phyloP scores from a whole-genome alignment of 2,888 invertebrate genomes.

The Clostera curtula region DNA sequence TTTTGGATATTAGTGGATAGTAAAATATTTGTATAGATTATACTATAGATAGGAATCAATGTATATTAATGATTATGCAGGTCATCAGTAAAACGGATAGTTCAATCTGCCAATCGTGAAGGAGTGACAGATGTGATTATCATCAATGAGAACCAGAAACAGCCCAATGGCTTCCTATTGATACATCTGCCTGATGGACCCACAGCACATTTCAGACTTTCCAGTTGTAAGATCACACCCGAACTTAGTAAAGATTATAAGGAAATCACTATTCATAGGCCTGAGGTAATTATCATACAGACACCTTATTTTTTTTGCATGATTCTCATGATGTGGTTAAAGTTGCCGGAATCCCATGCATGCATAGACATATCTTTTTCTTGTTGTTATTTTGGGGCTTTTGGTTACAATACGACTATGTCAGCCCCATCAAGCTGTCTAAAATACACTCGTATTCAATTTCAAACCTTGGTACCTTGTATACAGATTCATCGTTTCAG shows the following conservation, averaged over 20 bases:
- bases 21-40: no score
- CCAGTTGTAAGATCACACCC: slow-evolving; percentile 92
- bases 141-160: slow-evolving; percentile 94
- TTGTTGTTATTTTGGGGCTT: no score
- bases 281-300: slow-evolving; percentile 77
- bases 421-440: no score
- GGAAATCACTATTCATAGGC: slow-evolving; percentile 90
- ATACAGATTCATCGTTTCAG: no score
- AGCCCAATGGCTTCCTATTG: slow-evolving; percentile 93
- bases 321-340: background rate
- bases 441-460: no score
- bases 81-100: slow-evolving; percentile 94
- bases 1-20: no score
- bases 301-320: slow-evolving; percentile 1
- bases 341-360: no score
- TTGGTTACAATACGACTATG: no score
- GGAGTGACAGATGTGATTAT: slow-evolving; percentile 91
- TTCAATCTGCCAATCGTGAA: slow-evolving; percentile 86
- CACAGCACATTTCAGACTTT: slow-evolving; percentile 95
- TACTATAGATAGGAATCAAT: no score
- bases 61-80: no score
- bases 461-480: no score
- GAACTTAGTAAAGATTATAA: slow-evolving; percentile 86
- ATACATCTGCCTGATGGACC: slow-evolving; percentile 98
- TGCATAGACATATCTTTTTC: no score